Conservation (phyloP, 2,113 vertebrate genomes). For the Oryzias woworae region DNA sequence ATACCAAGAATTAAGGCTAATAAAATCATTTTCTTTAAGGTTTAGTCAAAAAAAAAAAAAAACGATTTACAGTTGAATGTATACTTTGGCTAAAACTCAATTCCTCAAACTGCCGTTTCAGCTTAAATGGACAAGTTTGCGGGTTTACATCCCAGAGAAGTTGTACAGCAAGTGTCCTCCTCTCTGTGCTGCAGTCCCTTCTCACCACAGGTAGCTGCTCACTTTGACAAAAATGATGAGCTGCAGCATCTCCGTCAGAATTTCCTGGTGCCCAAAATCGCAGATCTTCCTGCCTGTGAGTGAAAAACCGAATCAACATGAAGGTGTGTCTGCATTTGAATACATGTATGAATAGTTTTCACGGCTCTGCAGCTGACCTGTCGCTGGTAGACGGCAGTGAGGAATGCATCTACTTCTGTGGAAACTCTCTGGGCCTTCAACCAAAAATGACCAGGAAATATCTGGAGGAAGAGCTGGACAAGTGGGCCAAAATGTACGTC, state of each 20-base stretch:
- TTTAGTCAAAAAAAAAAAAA: no score
- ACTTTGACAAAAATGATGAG: conserved; percentile 83
- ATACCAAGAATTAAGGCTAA: no score
- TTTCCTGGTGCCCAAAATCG: conserved; percentile 85
- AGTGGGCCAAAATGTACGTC: conserved; percentile 89
- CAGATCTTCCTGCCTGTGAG: conserved; percentile 87
- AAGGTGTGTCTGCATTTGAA: not conserved
- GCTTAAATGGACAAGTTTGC: conserved; percentile 74
- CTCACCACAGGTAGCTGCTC: conserved; percentile 78
- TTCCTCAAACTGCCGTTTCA: not conserved
- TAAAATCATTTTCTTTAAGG: no score
- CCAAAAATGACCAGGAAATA: conserved; percentile 84
- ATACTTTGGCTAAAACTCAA: not conserved
- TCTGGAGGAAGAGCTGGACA: conserved; percentile 90
- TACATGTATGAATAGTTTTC: not conserved
- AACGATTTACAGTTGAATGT: not conserved
- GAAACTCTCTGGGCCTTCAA: conserved; percentile 92
- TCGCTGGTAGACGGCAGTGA: conserved; percentile 79
- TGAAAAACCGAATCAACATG: not conserved
- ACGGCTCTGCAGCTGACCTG: conserved; percentile 76
- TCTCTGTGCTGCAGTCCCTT: conserved; percentile 75
- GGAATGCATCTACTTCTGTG: conserved; percentile 85
- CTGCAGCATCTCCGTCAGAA: conserved; percentile 78
- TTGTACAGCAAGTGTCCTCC: conserved; percentile 68
- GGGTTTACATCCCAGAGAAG: conserved; percentile 53